Base-by-base conservation (phyloP, 2,888 invertebrate genomes). In the Exephanes ischioxanthus region DNA sequence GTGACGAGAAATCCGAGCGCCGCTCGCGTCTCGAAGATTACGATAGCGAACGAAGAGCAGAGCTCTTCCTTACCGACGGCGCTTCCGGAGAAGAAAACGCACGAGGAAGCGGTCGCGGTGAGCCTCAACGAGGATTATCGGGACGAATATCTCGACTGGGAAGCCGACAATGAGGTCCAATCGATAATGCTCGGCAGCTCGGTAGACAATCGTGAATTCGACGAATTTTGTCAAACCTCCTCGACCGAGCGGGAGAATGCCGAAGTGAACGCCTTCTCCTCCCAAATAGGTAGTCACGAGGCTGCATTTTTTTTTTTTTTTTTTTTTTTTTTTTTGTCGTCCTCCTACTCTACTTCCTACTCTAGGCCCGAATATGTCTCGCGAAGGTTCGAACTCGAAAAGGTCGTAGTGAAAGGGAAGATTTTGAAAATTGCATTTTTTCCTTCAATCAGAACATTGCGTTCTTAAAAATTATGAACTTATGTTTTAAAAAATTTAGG, bases 221-320 rank as follows among this genome's bases (percentile, higher is more conserved):
- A 26, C 30, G 48, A 61, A 7, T 61, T 61, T 33, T 61, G 33
- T n/a, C 19, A 5, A 55, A 11, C n/a, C 14, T n/a, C 45, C 11
- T 33, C 66, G 26, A 61, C 61, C 45, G 67, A 77, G 53, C n/a
- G 48, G 58, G 51, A 86, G 66, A 67, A 79, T 51, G 78, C 58
- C 22, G 63, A 70, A 53, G 77, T 76, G 53, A 86, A 53, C 66
- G 76, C 45, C 70, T 81, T 84, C 80, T 22, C 55, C 5, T n/a
- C 61, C 45, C 37, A 11, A 55, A 83, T 86, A 87, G 80, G 81
- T 85, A 85, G 83, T 61, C 58, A 51, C 53, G 19, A 70, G 48
- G 22, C 11, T 51, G 66, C 71, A 67, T 68, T 76, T 9, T 9
- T 61, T 73, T 30, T 3, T 30, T 58, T 72, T 53, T 9, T 7